phyloP scores from a whole-genome alignment of 2,888 invertebrate genomes.

The Pachliopta kotzebuea region DNA sequence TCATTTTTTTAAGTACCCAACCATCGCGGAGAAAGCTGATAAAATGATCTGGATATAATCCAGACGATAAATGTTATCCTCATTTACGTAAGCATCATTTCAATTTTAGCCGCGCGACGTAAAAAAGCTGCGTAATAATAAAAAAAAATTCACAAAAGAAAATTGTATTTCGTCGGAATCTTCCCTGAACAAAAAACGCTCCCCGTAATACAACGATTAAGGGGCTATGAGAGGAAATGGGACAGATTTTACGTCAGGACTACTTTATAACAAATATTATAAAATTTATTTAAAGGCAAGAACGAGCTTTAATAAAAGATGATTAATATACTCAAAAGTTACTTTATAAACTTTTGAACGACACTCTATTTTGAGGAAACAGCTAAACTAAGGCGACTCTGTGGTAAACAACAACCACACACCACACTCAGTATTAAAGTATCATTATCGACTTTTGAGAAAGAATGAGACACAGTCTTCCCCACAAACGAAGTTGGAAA shows the following conservation, averaged over 20 bases:
- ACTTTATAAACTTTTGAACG: background rate
- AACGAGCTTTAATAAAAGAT: background rate
- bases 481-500: too few relatives aligned
- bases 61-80: constrained; percentile 29
- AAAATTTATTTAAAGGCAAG: constrained; percentile 29
- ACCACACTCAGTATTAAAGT: too few relatives aligned
- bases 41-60: constrained; percentile 28
- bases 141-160: constrained; percentile 47
- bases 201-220: constrained; percentile 47
- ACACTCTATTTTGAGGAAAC: too few relatives aligned
- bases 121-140: constrained; percentile 39
- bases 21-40: constrained; percentile 16
- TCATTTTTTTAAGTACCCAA: background rate
- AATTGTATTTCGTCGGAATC: constrained; percentile 47
- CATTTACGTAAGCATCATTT: constrained; percentile 31
- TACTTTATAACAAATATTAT: constrained; percentile 34
- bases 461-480: too few relatives aligned
- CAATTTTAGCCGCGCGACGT: constrained; percentile 22
- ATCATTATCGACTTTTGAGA: too few relatives aligned
- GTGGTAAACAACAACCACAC: too few relatives aligned
- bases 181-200: constrained; percentile 40
- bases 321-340: constrained; percentile 4
- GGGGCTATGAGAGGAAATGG: constrained; percentile 39
- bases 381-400: too few relatives aligned
- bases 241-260: constrained; percentile 36